These are phyloP conservation scores for Neopelma chrysocephalum DNA, from an alignment of 2,797 vertebrate species.

Conservation along the genomic window DNA sequence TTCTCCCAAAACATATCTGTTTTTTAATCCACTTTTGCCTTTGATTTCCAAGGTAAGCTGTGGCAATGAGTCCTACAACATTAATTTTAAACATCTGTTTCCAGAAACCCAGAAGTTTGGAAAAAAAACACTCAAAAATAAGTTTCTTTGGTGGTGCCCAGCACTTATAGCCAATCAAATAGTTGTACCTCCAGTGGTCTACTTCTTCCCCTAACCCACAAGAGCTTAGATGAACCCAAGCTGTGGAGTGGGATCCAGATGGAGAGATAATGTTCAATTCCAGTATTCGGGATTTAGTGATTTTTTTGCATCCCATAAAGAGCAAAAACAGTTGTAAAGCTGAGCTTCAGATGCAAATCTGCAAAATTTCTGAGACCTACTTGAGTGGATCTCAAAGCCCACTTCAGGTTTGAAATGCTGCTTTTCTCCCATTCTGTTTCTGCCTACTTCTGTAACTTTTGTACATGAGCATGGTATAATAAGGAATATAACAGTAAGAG, in stretches of 20 bases:
- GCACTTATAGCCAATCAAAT: neutral
- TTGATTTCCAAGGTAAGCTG: neutral
- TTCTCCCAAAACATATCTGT: neutral
- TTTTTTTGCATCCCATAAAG: neutral
- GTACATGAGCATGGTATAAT: neutral
- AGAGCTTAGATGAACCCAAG: neutral
- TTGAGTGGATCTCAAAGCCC: neutral
- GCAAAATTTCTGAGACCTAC: neutral
- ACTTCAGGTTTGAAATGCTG: neutral
- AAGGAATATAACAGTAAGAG: neutral
- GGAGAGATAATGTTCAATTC: neutral
- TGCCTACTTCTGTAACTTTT: neutral
- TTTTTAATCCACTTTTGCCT: neutral
- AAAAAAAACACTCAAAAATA: neutral
- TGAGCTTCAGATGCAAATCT: neutral
- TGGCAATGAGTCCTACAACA: neutral
- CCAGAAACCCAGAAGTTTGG: neutral
- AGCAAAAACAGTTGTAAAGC: neutral
- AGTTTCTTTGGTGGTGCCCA: neutral
- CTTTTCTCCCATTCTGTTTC: neutral
- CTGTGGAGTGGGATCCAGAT: neutral
- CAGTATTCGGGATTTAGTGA: neutral
- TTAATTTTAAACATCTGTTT: neutral
- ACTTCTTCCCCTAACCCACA: neutral
- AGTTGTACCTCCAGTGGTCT: neutral